Evolutionary conservation across 2,797 vertebrate species (phyloP).

Genomic region (Pangasius krempfi): DNA sequence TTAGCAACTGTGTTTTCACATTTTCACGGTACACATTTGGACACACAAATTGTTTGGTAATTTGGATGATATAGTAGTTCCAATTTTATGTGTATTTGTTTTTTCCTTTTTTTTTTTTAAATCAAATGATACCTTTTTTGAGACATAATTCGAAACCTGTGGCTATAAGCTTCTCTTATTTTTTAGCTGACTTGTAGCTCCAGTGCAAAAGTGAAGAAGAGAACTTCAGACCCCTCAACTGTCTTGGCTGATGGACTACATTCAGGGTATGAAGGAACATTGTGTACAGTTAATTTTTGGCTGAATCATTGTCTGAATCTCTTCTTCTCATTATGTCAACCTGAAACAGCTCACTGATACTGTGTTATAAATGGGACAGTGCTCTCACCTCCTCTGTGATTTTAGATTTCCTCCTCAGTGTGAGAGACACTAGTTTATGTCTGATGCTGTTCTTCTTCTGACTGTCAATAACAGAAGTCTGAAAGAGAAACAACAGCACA

Average conservation of each 20-base stretch:
- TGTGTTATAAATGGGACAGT: neutral
- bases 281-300: neutral
- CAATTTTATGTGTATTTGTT: neutral
- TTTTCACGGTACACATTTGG: neutral
- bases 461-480: slow-evolving; percentile 82
- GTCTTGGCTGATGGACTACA: neutral
- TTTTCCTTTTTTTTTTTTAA: neutral
- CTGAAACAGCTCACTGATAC: neutral
- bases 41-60: neutral
- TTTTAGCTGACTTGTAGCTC: neutral
- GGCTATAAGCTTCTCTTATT: neutral
- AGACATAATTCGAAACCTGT: neutral
- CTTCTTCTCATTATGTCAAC: neutral
- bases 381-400: slow-evolving; percentile 91
- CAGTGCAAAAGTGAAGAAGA: neutral
- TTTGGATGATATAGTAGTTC: neutral
- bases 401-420: slow-evolving; percentile 98
- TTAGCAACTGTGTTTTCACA: neutral
- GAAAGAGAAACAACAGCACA: slow-evolving; percentile 26
- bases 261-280: neutral
- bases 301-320: neutral
- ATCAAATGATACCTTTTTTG: neutral
- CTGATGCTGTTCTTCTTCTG: slow-evolving; percentile 92
- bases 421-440: slow-evolving; percentile 95
- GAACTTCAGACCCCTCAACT: neutral